phyloP scores from a whole-genome alignment of 2,113 vertebrate species.

The Clarias macrocephalus region DNA sequence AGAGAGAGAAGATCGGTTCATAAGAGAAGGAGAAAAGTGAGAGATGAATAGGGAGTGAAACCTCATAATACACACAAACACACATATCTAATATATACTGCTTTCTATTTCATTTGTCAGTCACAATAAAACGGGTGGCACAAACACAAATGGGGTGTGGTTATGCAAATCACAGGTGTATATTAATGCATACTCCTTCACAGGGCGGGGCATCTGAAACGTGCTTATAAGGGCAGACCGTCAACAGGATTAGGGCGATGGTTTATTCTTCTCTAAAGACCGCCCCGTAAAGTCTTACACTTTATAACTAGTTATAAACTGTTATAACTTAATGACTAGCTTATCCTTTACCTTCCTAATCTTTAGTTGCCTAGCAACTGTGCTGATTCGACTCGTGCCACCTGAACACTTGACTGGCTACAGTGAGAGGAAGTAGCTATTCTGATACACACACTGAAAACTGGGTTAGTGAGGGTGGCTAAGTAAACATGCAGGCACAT shows the following conservation, averaged over 20 bases:
- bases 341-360: not conserved
- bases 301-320: no score
- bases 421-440: not conserved
- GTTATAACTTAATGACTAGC: not conserved
- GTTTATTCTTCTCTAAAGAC: not conserved
- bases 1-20: not conserved
- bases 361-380: conserved; percentile 12
- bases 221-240: not conserved
- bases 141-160: not conserved
- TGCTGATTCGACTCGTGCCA: not conserved
- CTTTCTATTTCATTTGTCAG: not conserved
- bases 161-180: not conserved
- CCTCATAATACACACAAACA: not conserved
- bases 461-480: not conserved
- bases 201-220: not conserved
- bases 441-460: not conserved
- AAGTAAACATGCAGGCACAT: not conserved
- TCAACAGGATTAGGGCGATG: not conserved
- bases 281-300: no score
- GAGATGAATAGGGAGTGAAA: not conserved
- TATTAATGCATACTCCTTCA: not conserved
- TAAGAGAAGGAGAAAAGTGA: not conserved
- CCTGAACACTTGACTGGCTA: not conserved
- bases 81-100: not conserved
- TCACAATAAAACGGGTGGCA: not conserved